Conservation (phyloP, 2,888 invertebrate genomes). For the Microchrysa polita region DNA sequence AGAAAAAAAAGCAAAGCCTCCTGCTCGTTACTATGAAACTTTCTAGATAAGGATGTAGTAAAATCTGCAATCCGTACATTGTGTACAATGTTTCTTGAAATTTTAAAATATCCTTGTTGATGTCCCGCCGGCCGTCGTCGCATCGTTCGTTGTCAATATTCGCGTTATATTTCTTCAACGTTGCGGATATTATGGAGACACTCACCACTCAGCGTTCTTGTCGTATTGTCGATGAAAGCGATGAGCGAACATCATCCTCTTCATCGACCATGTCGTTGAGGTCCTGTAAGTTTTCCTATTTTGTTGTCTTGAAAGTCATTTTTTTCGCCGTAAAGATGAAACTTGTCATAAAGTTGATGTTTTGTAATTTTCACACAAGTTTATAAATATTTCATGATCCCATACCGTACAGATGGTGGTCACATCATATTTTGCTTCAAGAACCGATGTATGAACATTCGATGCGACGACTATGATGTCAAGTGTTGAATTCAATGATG, state of each 20-base stretch:
- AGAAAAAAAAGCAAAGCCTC: no score
- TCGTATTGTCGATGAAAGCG: no score
- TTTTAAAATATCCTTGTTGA: not conserved
- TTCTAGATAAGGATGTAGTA: not conserved
- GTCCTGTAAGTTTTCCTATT: not conserved
- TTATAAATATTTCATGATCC: conserved; percentile 34
- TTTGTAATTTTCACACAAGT: conserved; percentile 30
- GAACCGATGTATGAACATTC: no score
- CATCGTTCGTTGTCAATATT: no score
- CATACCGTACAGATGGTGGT: conserved; percentile 19
- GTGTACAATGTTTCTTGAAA: not conserved
- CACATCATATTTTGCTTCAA: not conserved
- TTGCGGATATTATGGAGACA: no score
- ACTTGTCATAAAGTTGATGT: conserved; percentile 30
- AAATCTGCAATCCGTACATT: conserved; percentile 5
- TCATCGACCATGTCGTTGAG: not conserved
- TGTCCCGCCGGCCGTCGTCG: no score
- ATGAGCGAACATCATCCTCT: no score
- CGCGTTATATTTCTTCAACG: no score
- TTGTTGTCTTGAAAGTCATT: no score
- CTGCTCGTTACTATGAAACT: no score
- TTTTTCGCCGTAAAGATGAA: not conserved
- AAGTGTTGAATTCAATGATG: conserved; percentile 2
- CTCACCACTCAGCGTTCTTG: no score
- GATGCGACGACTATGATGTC: not conserved